These are phyloP conservation scores for Rhynchomys soricoides DNA, from an alignment of 2,113 vertebrate species.

Conservation along the genomic window DNA sequence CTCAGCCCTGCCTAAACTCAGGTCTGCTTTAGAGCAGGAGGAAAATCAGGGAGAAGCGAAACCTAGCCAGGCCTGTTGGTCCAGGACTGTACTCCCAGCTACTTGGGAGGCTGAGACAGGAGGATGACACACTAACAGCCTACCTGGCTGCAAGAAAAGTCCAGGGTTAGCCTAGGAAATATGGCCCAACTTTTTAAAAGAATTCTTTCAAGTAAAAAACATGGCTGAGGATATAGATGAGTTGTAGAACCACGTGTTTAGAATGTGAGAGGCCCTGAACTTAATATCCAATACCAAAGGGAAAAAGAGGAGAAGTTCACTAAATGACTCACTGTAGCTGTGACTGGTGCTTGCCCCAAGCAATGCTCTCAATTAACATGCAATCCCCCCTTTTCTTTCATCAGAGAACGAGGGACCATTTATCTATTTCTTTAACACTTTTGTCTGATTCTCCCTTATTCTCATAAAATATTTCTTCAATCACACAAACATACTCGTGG, in stretches of 20 bases:
- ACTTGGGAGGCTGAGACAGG: not conserved
- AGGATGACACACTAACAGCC: not conserved
- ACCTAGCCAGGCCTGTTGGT: not conserved
- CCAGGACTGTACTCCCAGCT: not conserved
- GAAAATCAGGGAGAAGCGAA: constrained; percentile 31
- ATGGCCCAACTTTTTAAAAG: not conserved
- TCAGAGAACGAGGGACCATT: not conserved
- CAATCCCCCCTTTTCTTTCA: not conserved
- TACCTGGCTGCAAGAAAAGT: not conserved
- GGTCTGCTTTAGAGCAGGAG: not conserved
- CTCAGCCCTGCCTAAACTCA: not conserved
- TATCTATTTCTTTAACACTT: not conserved
- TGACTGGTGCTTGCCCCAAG: not conserved
- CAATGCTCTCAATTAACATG: not conserved
- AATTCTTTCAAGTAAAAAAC: not conserved
- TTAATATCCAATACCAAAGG: not conserved
- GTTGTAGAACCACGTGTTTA: not conserved
- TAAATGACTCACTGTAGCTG: not conserved
- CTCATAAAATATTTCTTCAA: not conserved
- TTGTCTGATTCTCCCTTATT: not conserved
- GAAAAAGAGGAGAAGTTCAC: not conserved
- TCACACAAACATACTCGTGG: not conserved
- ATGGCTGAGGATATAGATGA: not conserved
- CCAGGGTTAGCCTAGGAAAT: not conserved
- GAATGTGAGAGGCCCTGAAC: not conserved